A percentile compares a stretch with the other conserved stretches of the same genome.
Evolutionary conservation across 2,888 invertebrate genomes (phyloP).

Genomic region (Proisotoma minuta): DNA sequence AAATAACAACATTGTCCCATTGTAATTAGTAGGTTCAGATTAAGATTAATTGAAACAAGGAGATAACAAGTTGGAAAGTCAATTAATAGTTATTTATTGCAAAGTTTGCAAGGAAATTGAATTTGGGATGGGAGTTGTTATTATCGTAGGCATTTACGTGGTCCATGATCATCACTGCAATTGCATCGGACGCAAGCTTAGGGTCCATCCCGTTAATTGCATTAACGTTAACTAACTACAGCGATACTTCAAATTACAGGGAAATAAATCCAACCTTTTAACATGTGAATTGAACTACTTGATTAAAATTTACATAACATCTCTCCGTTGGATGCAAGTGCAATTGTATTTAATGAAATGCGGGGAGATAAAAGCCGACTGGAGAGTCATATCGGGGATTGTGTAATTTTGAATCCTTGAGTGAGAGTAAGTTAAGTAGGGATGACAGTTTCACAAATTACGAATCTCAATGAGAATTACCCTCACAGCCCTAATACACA

Average conservation of each 20-base stretch:
- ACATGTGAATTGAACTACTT: too few relatives aligned
- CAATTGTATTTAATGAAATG: constrained; percentile 9
- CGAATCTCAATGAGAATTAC: constrained; percentile 13
- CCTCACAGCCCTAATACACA: too few relatives aligned
- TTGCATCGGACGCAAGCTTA: background rate
- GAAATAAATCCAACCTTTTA: background rate
- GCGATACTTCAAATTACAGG: background rate
- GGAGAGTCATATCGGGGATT: background rate
- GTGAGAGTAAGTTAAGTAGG: background rate
- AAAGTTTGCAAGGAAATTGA: background rate
- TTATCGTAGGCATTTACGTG: background rate
- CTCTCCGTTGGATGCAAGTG: background rate
- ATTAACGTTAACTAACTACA: background rate
- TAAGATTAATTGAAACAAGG: background rate
- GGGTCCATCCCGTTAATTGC: background rate
- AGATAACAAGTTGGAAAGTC: background rate
- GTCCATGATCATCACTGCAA: background rate
- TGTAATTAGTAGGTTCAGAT: background rate
- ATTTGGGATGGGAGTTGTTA: background rate
- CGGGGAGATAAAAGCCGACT: background rate
- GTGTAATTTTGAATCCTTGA: background rate
- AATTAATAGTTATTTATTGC: background rate
- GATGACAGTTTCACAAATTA: constrained; percentile 14
- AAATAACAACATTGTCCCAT: too few relatives aligned
- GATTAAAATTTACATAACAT: constrained; percentile 7